Percentiles rank a stretch among this genome's conserved stretches.
phyloP scores from a whole-genome alignment of 2,113 vertebrate species.

The Lontra canadensis region DNA sequence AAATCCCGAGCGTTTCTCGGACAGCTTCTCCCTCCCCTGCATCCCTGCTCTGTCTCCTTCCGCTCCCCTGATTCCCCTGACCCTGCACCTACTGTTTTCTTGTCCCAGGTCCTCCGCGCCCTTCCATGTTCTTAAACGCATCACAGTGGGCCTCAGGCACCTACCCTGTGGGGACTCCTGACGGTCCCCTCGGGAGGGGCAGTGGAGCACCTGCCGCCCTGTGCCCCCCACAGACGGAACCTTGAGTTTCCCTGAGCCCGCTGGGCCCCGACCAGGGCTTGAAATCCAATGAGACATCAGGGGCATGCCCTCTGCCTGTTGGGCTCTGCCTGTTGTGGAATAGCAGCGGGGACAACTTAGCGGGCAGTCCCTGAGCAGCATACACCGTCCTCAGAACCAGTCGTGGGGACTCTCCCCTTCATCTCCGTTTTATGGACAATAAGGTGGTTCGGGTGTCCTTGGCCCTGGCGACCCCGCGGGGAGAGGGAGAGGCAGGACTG shows the following conservation, averaged over 20 bases:
- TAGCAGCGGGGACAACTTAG: fast-evolving
- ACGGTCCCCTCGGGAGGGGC: fast-evolving
- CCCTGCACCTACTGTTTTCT: fast-evolving
- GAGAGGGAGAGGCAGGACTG: too few species aligned
- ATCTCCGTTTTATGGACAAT: not conserved
- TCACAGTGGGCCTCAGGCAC: not conserved
- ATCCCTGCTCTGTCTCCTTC: fast-evolving
- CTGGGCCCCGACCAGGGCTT: not conserved
- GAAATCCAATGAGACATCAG: not conserved
- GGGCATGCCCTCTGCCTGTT: fast-evolving
- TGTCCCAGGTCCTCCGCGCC: fast-evolving
- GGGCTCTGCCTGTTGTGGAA: not conserved
- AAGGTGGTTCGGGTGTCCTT: not conserved
- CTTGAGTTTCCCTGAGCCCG: not conserved
- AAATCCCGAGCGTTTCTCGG: fast-evolving
- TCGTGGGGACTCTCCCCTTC: not conserved
- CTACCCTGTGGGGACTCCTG: not conserved
- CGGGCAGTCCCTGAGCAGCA: fast-evolving
- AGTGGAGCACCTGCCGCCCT: fast-evolving
- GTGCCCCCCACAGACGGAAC: not conserved
- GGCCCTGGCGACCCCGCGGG: not conserved
- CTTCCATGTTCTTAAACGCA: not conserved
- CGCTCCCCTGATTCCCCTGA: not conserved
- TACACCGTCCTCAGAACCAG: fast-evolving
- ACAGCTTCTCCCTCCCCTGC: fast-evolving